These are phyloP conservation scores for Brachystomella parvula DNA, from an alignment of 1,140 invertebrate genomes.

Conservation along the genomic window DNA sequence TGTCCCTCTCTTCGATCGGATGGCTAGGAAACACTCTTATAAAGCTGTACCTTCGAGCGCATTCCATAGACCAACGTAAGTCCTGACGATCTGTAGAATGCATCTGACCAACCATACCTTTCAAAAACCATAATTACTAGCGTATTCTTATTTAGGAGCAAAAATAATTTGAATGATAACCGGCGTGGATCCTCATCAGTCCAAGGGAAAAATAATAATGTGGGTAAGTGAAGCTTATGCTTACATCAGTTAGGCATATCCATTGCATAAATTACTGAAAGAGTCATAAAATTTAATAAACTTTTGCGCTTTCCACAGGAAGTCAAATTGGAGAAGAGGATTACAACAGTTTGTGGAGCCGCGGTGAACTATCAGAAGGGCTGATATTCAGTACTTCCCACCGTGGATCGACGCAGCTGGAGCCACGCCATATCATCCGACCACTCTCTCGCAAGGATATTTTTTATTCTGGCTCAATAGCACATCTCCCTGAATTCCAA, in stretches of 20 bases:
- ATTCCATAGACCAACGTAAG: background rate
- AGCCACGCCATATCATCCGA: constrained; percentile 65
- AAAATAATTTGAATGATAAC: constrained; percentile 29
- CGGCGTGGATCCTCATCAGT: constrained; percentile 19
- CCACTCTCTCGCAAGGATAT: constrained; percentile 94
- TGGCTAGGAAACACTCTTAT: constrained; percentile 41
- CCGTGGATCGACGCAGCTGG: constrained; percentile 42
- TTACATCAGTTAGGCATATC: constrained; percentile 23
- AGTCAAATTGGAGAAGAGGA: constrained; percentile 27
- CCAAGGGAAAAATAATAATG: background rate
- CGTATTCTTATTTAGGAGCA: constrained; percentile 19
- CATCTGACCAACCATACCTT: background rate
- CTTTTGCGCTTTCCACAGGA: background rate
- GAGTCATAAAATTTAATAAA: constrained; percentile 8
- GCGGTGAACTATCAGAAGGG: constrained; percentile 36
- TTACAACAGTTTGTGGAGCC: constrained; percentile 33
- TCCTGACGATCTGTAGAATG: no score
- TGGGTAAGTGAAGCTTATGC: background rate
- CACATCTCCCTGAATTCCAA: constrained; percentile 83
- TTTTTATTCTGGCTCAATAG: constrained; percentile 92
- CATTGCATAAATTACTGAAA: constrained; percentile 27
- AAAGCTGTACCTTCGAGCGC: constrained; percentile 33
- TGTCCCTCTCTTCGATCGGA: constrained; percentile 75
- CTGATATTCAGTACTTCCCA: constrained; percentile 45
- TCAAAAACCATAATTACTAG: background rate